These are phyloP conservation scores for Pogonognathellus flavescens DNA, from an alignment of 1,140 invertebrate species.

Conservation along the genomic window DNA sequence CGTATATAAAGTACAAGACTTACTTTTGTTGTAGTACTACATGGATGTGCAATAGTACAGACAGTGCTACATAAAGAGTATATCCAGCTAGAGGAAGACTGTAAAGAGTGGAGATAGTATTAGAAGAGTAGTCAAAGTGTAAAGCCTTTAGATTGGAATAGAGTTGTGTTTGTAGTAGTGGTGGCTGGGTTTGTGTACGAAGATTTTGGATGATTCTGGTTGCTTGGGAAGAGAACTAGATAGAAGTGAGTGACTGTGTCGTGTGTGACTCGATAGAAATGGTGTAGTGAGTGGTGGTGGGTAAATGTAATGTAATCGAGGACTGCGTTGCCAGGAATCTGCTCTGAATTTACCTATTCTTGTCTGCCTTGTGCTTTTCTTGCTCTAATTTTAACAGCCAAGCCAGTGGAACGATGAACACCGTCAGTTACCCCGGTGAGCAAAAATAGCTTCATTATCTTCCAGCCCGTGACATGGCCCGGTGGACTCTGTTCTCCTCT, in stretches of 20 bases:
- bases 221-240: neutral
- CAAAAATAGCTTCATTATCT: slow-evolving; percentile 66
- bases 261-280: neutral
- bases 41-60: no score
- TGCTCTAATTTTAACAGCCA: slow-evolving; percentile 61
- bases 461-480: slow-evolving; percentile 64
- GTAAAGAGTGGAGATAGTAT: no score
- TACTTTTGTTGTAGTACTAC: no score
- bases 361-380: slow-evolving; percentile 50
- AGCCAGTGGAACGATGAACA: slow-evolving; percentile 53
- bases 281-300: slow-evolving; percentile 20
- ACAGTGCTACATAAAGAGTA: no score
- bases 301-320: slow-evolving; percentile 35
- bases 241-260: neutral
- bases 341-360: slow-evolving; percentile 58
- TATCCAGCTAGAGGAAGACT: no score
- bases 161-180: neutral
- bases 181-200: neutral
- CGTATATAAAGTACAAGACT: no score
- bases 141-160: neutral
- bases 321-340: slow-evolving; percentile 50
- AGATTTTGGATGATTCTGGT: no score
- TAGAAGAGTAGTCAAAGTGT: no score
- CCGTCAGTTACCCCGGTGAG: slow-evolving; percentile 57
- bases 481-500: slow-evolving; percentile 62